Percentiles rank a stretch among this genome's conserved stretches.
Evolutionary conservation across 2,888 invertebrate species (phyloP).

Genomic region (Acanthosepion esculentum): DNA sequence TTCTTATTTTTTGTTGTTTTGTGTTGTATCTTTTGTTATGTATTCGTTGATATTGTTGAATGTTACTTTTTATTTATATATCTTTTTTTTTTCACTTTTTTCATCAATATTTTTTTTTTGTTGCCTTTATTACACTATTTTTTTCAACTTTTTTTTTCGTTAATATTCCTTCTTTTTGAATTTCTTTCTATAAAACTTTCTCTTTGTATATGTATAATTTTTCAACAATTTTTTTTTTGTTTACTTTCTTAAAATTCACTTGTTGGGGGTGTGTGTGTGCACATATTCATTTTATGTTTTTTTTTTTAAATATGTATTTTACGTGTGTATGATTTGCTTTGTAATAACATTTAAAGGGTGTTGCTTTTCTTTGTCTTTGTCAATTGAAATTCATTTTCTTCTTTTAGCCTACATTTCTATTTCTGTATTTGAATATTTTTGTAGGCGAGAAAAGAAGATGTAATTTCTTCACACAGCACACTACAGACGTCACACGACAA

Average conservation of each 20-base stretch:
- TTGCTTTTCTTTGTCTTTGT: neutral
- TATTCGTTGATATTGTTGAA: neutral
- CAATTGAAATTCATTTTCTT: neutral
- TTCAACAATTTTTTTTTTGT: neutral
- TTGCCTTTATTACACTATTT: neutral
- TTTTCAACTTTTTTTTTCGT: neutral
- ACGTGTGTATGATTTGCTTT: neutral
- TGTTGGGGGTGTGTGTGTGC: neutral
- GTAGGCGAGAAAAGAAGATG: neutral
- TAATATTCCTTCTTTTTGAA: neutral
- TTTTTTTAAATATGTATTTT: neutral
- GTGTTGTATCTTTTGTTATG: neutral
- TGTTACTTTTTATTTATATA: neutral
- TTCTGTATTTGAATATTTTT: neutral
- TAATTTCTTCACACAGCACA: neutral
- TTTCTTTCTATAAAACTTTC: neutral
- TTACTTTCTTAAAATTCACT: neutral
- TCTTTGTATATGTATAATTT: neutral
- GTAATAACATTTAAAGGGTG: neutral
- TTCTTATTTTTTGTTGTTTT: neutral
- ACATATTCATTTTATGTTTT: neutral
- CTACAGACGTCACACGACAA: slow-evolving; percentile 33
- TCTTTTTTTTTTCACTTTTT: neutral
- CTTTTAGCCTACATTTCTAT: neutral
- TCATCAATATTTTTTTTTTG: neutral